phyloP scores from a whole-genome alignment of 2,888 invertebrate species.

The Drosophila koepferae region DNA sequence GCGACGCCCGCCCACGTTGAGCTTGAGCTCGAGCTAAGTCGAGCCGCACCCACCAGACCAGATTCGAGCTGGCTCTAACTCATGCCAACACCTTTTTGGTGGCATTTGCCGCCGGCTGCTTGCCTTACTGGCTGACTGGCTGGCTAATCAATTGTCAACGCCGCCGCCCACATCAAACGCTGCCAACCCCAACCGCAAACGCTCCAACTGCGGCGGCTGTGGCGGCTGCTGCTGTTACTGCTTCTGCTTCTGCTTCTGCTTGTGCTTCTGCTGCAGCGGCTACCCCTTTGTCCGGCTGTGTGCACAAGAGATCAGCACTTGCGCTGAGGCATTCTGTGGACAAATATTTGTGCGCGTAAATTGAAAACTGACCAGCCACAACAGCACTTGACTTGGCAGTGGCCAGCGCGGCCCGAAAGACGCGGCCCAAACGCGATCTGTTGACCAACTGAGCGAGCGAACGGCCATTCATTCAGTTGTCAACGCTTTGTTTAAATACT shows the following conservation, averaged over 20 bases:
- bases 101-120: constrained; percentile 33
- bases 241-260: background rate
- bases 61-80: constrained; percentile 38
- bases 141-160: constrained; percentile 78
- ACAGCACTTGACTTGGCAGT: constrained; percentile 72
- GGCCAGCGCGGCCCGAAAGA: constrained; percentile 33
- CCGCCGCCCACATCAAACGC: constrained; percentile 80
- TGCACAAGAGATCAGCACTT: constrained; percentile 79
- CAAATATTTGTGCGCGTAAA: constrained; percentile 80
- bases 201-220: background rate
- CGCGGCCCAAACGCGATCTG: constrained; percentile 40
- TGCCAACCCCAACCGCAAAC: constrained; percentile 29
- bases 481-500: constrained; percentile 80
- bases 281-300: constrained; percentile 43
- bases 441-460: constrained; percentile 36
- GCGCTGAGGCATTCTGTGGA: constrained; percentile 77
- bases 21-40: constrained; percentile 10
- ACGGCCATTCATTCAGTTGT: constrained; percentile 74
- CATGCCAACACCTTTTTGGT: constrained; percentile 67
- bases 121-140: constrained; percentile 12
- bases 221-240: background rate
- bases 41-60: constrained; percentile 25
- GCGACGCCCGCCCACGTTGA: constrained; percentile 63
- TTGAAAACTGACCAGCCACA: constrained; percentile 82
- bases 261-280: background rate